Evolutionary conservation across 2,797 vertebrate genomes (phyloP).

Genomic region (Sebastes oblongus): DNA sequence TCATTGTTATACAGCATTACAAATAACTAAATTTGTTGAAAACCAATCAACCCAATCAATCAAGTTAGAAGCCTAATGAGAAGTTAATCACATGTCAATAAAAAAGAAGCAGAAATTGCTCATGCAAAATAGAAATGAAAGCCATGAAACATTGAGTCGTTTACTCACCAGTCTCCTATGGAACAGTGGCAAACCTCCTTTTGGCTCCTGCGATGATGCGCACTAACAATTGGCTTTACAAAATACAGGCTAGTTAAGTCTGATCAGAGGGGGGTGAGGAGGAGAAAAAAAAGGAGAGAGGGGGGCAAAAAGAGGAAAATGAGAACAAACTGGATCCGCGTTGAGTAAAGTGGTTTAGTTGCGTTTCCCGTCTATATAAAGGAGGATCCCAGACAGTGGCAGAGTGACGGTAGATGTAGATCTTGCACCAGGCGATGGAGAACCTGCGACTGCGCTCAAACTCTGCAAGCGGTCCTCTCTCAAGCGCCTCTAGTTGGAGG

Average conservation of each 20-base stretch:
- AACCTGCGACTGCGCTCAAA: conserved; percentile 83
- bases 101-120: background rate
- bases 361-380: conserved; percentile 64
- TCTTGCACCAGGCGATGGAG: conserved; percentile 75
- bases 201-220: conserved; percentile 75
- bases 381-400: conserved; percentile 69
- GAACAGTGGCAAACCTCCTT: conserved; percentile 73
- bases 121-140: background rate
- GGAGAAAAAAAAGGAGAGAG: conserved; percentile 22
- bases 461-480: conserved; percentile 78
- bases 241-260: conserved; percentile 66
- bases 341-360: conserved; percentile 58
- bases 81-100: background rate
- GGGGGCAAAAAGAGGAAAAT: conserved; percentile 35
- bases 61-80: background rate
- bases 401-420: conserved; percentile 70
- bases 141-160: background rate
- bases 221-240: conserved; percentile 72
- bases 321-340: conserved; percentile 64
- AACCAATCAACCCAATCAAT: background rate
- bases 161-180: conserved; percentile 80
- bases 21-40: background rate
- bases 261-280: conserved; percentile 48
- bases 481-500: conserved; percentile 83
- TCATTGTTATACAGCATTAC: background rate